Percentiles rank a stretch among this genome's conserved stretches.
phyloP scores from a whole-genome alignment of 2,888 invertebrate genomes.

The Lasius fuliginosus region DNA sequence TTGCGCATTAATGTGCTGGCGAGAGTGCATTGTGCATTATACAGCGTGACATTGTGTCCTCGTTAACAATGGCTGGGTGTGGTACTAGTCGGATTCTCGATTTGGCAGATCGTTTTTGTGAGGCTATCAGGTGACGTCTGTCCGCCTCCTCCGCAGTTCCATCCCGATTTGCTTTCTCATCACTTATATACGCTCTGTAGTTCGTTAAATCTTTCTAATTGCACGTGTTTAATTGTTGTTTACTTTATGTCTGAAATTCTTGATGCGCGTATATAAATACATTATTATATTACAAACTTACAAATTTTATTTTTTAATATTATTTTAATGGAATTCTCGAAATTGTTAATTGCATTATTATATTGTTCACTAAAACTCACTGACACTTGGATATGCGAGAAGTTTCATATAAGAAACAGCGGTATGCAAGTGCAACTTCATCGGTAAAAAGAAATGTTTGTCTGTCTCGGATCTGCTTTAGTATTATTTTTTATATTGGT shows the following conservation, averaged over 20 bases:
- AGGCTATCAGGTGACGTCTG: slow-evolving; percentile 58
- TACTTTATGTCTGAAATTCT: not conserved
- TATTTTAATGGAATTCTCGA: not conserved
- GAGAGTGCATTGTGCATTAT: slow-evolving; percentile 78
- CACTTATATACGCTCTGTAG: slow-evolving; percentile 15
- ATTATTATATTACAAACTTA: not conserved
- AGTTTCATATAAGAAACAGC: not conserved
- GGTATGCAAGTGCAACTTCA: not conserved
- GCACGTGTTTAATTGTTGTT: not conserved
- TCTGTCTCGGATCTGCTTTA: not conserved
- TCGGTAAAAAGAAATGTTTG: slow-evolving; percentile 2
- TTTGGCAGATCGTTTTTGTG: slow-evolving; percentile 71
- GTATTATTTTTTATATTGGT: not conserved
- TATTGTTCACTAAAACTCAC: not conserved
- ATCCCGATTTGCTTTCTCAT: slow-evolving; percentile 44
- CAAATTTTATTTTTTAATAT: not conserved
- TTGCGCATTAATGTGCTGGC: slow-evolving; percentile 72
- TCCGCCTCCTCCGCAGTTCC: slow-evolving; percentile 52
- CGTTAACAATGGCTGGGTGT: slow-evolving; percentile 77
- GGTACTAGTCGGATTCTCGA: slow-evolving; percentile 64
- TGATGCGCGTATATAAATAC: not conserved
- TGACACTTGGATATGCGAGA: not conserved
- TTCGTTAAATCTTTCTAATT: slow-evolving; percentile 47
- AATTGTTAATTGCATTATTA: not conserved
- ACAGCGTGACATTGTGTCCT: slow-evolving; percentile 75